phyloP scores from a whole-genome alignment of 2,888 invertebrate genomes.

The Standfussiana lucernea region DNA sequence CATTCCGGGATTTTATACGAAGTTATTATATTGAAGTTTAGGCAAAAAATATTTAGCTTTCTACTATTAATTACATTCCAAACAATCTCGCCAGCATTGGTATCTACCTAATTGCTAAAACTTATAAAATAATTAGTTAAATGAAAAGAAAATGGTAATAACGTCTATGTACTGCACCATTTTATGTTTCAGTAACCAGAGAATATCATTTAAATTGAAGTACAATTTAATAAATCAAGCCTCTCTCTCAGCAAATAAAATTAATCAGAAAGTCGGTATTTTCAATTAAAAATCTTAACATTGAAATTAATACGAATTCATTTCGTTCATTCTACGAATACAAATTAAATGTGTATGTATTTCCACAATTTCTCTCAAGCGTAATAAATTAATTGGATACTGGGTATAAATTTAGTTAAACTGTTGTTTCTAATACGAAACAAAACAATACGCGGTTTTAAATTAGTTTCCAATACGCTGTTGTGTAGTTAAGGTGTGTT shows the following conservation, averaged over 20 bases:
- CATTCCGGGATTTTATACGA: no score
- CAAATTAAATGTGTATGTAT: slow-evolving; percentile 28
- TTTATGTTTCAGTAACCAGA: not conserved
- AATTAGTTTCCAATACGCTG: slow-evolving; percentile 19
- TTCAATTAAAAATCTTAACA: slow-evolving; percentile 37
- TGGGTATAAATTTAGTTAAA: slow-evolving; percentile 23
- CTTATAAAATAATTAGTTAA: not conserved
- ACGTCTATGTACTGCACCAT: slow-evolving; percentile 1
- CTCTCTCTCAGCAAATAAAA: slow-evolving; percentile 3
- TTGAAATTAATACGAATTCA: slow-evolving; percentile 35
- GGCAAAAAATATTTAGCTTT: not conserved
- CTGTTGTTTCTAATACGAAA: slow-evolving; percentile 15
- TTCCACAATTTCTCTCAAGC: slow-evolving; percentile 2
- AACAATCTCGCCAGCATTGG: not conserved
- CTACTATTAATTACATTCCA: not conserved
- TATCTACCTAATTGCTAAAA: not conserved
- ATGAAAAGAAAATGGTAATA: not conserved
- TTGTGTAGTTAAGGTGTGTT: not conserved
- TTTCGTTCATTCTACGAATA: slow-evolving; percentile 22
- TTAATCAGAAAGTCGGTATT: slow-evolving; percentile 21
- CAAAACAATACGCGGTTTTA: slow-evolving; percentile 12
- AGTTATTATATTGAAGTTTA: no score
- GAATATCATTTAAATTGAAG: slow-evolving; percentile 19
- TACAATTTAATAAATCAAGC: slow-evolving; percentile 14
- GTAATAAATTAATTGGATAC: slow-evolving; percentile 31